Evolutionary conservation across 2,113 vertebrate species (phyloP), one percentile per base, ranked within the genome.

Genomic region (Phalacrocorax aristotelis): DNA sequence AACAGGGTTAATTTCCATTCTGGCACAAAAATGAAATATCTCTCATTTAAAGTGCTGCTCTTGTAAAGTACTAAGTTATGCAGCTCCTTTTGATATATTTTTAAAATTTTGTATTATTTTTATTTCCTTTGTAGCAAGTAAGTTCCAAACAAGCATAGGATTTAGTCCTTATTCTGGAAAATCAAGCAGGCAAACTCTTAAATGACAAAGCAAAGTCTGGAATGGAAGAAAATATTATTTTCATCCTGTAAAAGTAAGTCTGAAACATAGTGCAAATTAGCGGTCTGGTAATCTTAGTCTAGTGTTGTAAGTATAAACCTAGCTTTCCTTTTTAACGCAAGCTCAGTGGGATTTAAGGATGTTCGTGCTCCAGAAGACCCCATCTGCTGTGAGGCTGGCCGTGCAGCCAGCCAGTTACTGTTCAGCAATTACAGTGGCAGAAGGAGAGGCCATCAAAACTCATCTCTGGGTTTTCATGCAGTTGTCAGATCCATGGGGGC

Each of bases 371-470:
- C 34, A 11, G 55, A 44, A 60, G 77, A 44, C 19, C 29, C 26
- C 0, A 1, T 44, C 26, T 62, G 34, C 12, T 19, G 2, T 0
- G 7, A 52, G 64, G 44, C 32, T 36, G 46, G 38, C 29, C 11
- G 26, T 55, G 68, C 44, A 54, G 61, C 38, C 49, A 15, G 23
- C 26, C 49, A 14, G 34, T 52, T 49, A 6, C 44, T 27, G 15
- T 22, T 88, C 32, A 61, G 40, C 46, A 30, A 2, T 15, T 70
- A 10, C n/a, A 48, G 54, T 38, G 65, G 62, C 32, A 54, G 66
- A 25, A 49, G 84, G 62, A n/a, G 51, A 72, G 21, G 14, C 52
- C 11, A 5, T 40, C 84, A 68, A 2, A 68, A n/a, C 14, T 55
- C 1, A 21, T 15, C 58, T 57, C 1, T 19, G 62, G 32, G 5